A percentile compares a stretch with the other conserved stretches of the same genome.
phyloP scores from a whole-genome alignment of 2,888 invertebrate genomes.

The Macrosiphum euphorbiae region DNA sequence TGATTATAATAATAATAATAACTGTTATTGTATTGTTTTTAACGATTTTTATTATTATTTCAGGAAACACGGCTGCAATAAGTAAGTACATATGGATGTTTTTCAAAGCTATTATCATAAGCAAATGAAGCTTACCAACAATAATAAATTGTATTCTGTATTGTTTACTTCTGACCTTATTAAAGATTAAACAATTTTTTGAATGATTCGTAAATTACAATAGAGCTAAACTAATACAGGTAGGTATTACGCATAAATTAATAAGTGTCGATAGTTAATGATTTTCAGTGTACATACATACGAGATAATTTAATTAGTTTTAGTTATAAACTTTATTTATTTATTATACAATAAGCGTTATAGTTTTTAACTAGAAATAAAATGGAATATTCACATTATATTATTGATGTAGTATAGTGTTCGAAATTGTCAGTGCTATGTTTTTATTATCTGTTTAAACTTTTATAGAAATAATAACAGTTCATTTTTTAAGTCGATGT shows the following conservation, averaged over 20 bases:
- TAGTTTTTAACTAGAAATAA: not conserved
- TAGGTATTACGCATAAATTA: not conserved
- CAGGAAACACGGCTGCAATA: slow-evolving; percentile 8
- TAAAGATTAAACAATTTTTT: not conserved
- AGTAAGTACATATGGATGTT: not conserved
- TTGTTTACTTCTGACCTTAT: not conserved
- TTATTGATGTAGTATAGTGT: not conserved
- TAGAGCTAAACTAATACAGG: not conserved
- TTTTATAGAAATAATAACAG: not conserved
- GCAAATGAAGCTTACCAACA: not conserved
- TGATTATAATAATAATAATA: not conserved
- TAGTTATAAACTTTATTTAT: not conserved
- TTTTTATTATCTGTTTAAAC: not conserved
- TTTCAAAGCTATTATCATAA: not conserved
- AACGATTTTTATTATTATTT: not conserved
- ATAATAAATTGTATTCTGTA: not conserved
- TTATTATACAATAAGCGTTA: not conserved
- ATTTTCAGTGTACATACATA: not conserved
- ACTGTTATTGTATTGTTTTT: not conserved
- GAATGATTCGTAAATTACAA: not conserved
- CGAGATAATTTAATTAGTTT: not conserved
- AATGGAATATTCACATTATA: not conserved
- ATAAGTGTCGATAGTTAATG: not conserved
- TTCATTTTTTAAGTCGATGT: slow-evolving; percentile 3
- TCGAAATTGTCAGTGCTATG: not conserved